phyloP scores from a whole-genome alignment of 2,113 vertebrate species.

The Ranitomeya imitator region DNA sequence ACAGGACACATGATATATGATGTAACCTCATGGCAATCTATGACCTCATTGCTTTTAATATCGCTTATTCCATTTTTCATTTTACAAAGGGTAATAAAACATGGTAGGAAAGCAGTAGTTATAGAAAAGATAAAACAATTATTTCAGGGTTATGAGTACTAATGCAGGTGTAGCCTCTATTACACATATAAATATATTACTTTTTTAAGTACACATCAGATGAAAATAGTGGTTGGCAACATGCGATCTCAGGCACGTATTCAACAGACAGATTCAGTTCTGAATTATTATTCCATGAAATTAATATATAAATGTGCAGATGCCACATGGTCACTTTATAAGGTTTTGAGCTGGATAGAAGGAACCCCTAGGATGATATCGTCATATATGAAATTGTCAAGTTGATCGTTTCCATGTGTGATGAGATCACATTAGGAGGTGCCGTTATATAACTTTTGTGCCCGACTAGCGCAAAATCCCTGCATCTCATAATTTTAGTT shows the following conservation, averaged over 20 bases:
- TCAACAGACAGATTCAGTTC: background rate
- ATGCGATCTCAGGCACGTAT: background rate
- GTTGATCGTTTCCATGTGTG: too few species aligned
- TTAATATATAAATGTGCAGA: background rate
- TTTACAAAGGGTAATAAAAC: constrained; percentile 12
- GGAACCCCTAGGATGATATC: too few species aligned
- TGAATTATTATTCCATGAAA: background rate
- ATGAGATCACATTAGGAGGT: too few species aligned
- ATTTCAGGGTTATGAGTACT: background rate
- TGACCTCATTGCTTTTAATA: constrained; percentile 48
- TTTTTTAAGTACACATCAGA: background rate
- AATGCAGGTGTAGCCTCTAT: background rate
- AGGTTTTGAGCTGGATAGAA: background rate
- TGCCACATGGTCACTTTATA: background rate
- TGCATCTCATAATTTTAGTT: too few species aligned
- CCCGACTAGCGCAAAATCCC: too few species aligned
- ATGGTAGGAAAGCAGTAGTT: background rate
- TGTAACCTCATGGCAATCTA: constrained; percentile 7
- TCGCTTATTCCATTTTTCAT: constrained; percentile 13
- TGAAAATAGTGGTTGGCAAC: background rate
- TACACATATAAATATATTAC: background rate
- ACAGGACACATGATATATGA: constrained; percentile 27
- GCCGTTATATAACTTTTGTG: too few species aligned
- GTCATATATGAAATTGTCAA: too few species aligned
- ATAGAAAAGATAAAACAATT: background rate